A percentile compares a stretch with the other conserved stretches of the same genome.
Evolutionary conservation across 1,140 invertebrate species (phyloP).

Genomic region (Drosophila busckii): DNA sequence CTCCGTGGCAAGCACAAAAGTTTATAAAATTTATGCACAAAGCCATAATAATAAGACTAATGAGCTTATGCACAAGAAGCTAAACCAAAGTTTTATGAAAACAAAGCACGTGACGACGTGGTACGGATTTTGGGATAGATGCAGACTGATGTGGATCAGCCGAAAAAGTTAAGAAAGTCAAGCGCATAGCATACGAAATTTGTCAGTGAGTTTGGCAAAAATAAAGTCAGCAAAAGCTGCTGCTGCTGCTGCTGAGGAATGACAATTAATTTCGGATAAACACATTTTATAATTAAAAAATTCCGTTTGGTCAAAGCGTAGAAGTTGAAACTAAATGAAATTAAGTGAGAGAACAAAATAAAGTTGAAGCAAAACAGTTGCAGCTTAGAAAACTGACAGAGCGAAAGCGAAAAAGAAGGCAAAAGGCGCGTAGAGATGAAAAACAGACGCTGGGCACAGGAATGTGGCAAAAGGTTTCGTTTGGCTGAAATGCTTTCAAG

Average conservation of each 20-base stretch:
- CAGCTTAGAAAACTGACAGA: slow-evolving; percentile 54
- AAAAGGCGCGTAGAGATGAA: neutral
- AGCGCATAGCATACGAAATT: slow-evolving; percentile 13
- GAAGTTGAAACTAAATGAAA: slow-evolving; percentile 31
- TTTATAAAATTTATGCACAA: no score
- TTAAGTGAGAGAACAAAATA: slow-evolving; percentile 33
- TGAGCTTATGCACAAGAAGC: no score
- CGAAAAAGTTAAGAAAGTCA: slow-evolving; percentile 13
- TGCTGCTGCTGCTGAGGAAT: slow-evolving; percentile 12
- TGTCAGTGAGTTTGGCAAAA: slow-evolving; percentile 12
- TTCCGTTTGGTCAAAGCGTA: slow-evolving; percentile 56
- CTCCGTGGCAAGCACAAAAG: no score
- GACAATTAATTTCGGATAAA: slow-evolving; percentile 75
- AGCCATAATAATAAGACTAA: no score
- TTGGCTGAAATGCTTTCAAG: slow-evolving; percentile 20
- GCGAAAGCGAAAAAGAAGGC: slow-evolving; percentile 1
- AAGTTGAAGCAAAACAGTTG: slow-evolving; percentile 56
- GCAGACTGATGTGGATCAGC: no score
- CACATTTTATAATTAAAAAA: slow-evolving; percentile 77
- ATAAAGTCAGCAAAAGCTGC: neutral
- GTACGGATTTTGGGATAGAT: no score
- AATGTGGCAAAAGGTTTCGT: slow-evolving; percentile 21
- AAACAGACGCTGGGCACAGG: neutral
- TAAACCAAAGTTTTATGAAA: no score
- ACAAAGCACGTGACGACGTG: no score